Conservation (phyloP, 2,797 vertebrate species). For the Leucoraja ocellata region DNA sequence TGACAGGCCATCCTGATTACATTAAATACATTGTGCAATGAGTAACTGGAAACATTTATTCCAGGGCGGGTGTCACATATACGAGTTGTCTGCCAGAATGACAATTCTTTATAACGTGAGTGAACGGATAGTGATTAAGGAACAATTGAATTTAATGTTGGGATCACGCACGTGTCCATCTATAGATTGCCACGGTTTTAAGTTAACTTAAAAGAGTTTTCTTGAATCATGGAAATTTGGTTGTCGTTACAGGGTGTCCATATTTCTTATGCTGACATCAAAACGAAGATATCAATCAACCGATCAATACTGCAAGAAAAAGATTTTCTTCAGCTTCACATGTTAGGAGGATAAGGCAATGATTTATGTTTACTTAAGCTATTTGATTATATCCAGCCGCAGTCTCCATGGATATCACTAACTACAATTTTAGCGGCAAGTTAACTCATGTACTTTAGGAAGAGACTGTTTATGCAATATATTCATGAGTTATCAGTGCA, state of each 20-base stretch:
- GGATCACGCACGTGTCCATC: constrained; percentile 31
- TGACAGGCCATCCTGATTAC: constrained; percentile 1
- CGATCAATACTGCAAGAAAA: neutral
- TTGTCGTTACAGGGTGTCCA: neutral
- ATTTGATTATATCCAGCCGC: neutral
- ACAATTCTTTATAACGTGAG: constrained; percentile 8
- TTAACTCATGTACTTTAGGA: neutral
- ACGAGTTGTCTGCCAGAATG: constrained; percentile 12
- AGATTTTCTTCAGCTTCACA: neutral
- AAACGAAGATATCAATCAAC: constrained; percentile 5
- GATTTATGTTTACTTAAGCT: neutral
- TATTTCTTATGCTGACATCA: neutral
- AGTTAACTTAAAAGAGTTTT: constrained; percentile 12
- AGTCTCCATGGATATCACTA: neutral
- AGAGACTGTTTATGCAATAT: neutral
- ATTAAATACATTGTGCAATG: neutral
- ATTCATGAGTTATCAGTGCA: neutral
- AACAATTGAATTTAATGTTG: neutral
- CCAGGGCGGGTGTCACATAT: neutral
- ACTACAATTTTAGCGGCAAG: neutral
- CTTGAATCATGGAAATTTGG: constrained; percentile 2
- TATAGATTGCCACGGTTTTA: neutral
- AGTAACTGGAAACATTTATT: constrained; percentile 24
- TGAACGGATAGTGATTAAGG: constrained; percentile 26
- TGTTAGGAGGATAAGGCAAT: neutral